Percentiles rank a stretch among this genome's conserved stretches.
Evolutionary conservation across 2,888 invertebrate species (phyloP).

Genomic region (Hydrotaea cyrtoneurina): DNA sequence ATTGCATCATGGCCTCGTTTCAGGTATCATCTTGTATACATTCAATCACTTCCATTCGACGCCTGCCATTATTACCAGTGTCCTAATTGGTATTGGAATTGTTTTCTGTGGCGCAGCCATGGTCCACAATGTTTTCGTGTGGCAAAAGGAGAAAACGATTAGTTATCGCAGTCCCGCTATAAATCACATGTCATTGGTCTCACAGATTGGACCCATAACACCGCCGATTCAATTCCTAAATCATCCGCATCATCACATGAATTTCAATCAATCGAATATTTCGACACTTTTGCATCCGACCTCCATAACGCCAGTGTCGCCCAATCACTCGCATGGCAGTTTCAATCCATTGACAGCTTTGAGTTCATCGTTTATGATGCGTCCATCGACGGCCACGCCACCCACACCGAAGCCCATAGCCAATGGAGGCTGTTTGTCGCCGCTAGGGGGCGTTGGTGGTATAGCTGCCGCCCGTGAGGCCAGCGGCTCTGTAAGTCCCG

Average conservation of each 20-base stretch:
- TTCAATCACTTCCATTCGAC: slow-evolving; percentile 96
- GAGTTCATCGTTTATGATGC: slow-evolving; percentile 75
- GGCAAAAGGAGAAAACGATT: slow-evolving; percentile 95
- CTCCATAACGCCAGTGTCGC: slow-evolving; percentile 80
- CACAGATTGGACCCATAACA: slow-evolving; percentile 73
- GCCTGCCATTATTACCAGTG: slow-evolving; percentile 94
- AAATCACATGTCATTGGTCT: slow-evolving; percentile 71
- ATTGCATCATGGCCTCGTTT: slow-evolving; percentile 66
- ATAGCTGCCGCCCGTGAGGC: slow-evolving; percentile 72
- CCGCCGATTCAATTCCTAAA: slow-evolving; percentile 73
- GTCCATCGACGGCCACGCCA: slow-evolving; percentile 80
- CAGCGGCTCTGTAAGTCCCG: slow-evolving; percentile 85
- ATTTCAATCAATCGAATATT: slow-evolving; percentile 69
- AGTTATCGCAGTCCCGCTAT: slow-evolving; percentile 83
- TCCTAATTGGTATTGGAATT: slow-evolving; percentile 94
- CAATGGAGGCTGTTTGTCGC: slow-evolving; percentile 71
- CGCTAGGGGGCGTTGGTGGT: slow-evolving; percentile 55
- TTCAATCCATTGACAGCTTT: slow-evolving; percentile 78
- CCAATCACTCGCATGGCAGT: slow-evolving; percentile 81
- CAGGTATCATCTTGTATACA: slow-evolving; percentile 95
- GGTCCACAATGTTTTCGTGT: slow-evolving; percentile 96
- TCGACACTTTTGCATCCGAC: slow-evolving; percentile 74
- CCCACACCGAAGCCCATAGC: slow-evolving; percentile 79
- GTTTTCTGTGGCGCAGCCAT: slow-evolving; percentile 95
- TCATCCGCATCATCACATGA: slow-evolving; percentile 68